Percentiles rank a stretch among this genome's conserved stretches.
These are phyloP conservation scores for Arrhopalites spinosus DNA, from an alignment of 2,888 invertebrate genomes.

Conservation along the genomic window DNA sequence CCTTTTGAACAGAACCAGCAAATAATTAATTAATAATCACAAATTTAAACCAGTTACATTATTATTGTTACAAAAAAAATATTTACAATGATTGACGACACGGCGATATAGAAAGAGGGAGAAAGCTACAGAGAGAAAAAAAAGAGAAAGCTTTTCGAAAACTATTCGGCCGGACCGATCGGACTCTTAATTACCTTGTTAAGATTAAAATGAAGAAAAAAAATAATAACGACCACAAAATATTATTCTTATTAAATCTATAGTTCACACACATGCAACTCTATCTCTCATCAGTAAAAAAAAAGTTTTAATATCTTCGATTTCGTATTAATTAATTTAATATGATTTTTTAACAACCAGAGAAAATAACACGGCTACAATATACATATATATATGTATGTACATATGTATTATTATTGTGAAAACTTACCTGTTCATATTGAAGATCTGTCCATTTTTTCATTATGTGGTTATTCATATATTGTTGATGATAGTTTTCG, in stretches of 20 bases:
- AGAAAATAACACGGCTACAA: no score
- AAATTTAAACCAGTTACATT: not conserved
- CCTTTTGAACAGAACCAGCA: constrained; percentile 1
- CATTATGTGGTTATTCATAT: not conserved
- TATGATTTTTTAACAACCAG: no score
- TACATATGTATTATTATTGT: no score
- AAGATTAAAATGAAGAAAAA: not conserved
- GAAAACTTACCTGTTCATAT: no score
- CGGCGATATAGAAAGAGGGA: not conserved
- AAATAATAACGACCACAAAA: no score
- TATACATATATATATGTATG: no score
- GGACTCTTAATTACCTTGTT: constrained; percentile 9
- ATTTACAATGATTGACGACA: not conserved
- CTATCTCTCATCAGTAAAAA: no score
- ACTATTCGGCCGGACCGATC: constrained; percentile 34
- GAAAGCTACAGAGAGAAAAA: not conserved
- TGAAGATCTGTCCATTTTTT: not conserved
- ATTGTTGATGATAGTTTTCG: not conserved
- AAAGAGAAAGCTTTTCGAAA: not conserved
- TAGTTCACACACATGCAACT: no score
- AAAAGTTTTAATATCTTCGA: no score
- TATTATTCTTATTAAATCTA: no score
- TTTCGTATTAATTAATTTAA: no score
- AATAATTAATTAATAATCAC: not conserved
- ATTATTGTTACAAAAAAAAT: not conserved